Conservation (phyloP, 2,888 invertebrate genomes). For the Adineta ricciae region DNA sequence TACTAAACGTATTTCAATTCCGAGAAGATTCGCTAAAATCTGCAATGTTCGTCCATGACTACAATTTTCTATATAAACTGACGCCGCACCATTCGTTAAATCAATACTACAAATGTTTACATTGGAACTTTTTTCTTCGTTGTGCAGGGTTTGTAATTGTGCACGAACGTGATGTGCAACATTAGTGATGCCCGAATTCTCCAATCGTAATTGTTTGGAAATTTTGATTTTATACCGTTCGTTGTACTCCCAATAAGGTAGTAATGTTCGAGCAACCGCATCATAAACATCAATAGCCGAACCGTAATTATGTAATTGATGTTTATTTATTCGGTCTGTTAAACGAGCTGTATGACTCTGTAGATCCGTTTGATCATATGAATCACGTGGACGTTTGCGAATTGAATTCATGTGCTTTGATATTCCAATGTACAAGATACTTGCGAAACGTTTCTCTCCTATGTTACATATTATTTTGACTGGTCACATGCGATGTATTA, state of each 20-base stretch:
- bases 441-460: background rate
- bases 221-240: constrained; percentile 7
- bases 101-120: background rate
- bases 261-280: constrained; percentile 7
- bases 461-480: background rate
- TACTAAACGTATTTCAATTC: constrained; percentile 8
- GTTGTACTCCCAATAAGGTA: constrained; percentile 11
- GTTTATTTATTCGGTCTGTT: background rate
- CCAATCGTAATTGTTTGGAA: background rate
- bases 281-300: background rate
- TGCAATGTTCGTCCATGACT: background rate
- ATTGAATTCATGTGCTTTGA: background rate
- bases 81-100: background rate
- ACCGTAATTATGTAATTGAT: constrained; percentile 10
- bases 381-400: background rate
- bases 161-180: constrained; percentile 4
- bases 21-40: background rate
- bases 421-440: background rate
- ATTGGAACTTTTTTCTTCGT: background rate
- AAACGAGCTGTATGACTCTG: background rate
- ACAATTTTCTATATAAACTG: background rate
- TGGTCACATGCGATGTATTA: background rate
- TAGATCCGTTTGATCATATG: background rate
- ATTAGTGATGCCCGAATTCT: background rate
- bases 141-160: background rate